phyloP scores from a whole-genome alignment of 2,797 vertebrate species.

The Sebastes flavidus region DNA sequence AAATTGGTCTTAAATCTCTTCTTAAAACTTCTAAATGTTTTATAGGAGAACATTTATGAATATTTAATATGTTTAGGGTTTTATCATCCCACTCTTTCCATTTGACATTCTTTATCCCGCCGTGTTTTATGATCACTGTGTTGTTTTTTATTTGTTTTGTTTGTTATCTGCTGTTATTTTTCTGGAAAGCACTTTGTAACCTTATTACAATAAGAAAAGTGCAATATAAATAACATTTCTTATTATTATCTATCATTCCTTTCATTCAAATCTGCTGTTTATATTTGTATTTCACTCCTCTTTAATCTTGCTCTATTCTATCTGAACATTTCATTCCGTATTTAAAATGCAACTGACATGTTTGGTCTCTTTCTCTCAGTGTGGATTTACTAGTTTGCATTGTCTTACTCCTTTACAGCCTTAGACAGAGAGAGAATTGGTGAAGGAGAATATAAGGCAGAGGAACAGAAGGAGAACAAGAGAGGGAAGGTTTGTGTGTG shows the following conservation, averaged over 20 bases:
- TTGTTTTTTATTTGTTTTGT: not conserved
- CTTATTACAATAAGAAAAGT: not conserved
- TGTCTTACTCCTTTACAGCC: not conserved
- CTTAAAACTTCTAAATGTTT: not conserved
- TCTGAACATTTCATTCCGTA: not conserved
- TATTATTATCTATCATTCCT: not conserved
- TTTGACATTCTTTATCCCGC: not conserved
- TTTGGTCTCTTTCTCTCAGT: constrained; percentile 27
- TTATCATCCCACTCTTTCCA: not conserved
- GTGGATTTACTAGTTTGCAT: constrained; percentile 35
- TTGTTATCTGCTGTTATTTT: not conserved
- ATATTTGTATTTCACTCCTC: not conserved
- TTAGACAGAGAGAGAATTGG: constrained; percentile 6
- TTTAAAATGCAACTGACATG: constrained; percentile 26
- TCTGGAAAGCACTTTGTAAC: not conserved
- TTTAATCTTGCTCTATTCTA: not conserved
- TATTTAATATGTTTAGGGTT: not conserved
- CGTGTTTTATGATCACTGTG: not conserved
- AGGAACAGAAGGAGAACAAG: constrained; percentile 10
- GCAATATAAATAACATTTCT: not conserved
- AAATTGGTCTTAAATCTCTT: not conserved
- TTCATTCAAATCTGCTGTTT: not conserved
- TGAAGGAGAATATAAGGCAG: constrained; percentile 22
- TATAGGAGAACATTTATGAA: not conserved
- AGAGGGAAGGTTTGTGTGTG: not conserved